Base-by-base conservation (phyloP, 2,113 vertebrate species). In the Gadus macrocephalus region DNA sequence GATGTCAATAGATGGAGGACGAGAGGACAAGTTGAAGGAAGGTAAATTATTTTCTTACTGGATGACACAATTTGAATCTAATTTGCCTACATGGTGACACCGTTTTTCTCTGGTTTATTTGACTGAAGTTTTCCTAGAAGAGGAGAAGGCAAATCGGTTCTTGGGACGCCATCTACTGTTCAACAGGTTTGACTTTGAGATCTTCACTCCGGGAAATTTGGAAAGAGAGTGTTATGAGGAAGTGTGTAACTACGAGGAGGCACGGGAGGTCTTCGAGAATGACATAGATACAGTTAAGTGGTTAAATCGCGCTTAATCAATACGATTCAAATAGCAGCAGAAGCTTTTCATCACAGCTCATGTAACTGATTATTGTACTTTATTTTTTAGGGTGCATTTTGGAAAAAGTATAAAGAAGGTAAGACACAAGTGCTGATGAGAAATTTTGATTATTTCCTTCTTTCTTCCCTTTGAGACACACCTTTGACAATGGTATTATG, bases 141-240 rank as follows among this genome's bases (percentile, higher is more conserved):
- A 89, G 76, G 91, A 93, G 61, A 89, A 90, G 71, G 96, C 97
- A 3, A 95, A 92, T 65, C 82, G 80, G 59, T 96, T 98, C 88
- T 89, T 97, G 65, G 91, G 90, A 78, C 95, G 96, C 59, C 95
- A 78, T 59, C 93, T 98, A 77, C 88, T 97, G 55, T 91, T 93
- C 77, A 99, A 98, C 78, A 93, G 92, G 73, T 96, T 98, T 83
- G 97, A 99, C 80, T 93, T 97, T 86, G 97, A 99, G 87, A 89
- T 94, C 22, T 94, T 98, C 77, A 93, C 93, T 11, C 90, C 83
- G 0, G 95, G 94, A 11, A 90, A 98, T 81, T 81, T 98, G 78
- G 96, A 98, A 71, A 93, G 97, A 72, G 97, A 99, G 75, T 99
- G 97, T 79, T 16, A n/a, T 1, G 97, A 99, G 85, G 97, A 99